Evolutionary conservation across 2,888 invertebrate species (phyloP), one percentile per base, ranked within the genome.

Genomic region (Campopleginae sp.): DNA sequence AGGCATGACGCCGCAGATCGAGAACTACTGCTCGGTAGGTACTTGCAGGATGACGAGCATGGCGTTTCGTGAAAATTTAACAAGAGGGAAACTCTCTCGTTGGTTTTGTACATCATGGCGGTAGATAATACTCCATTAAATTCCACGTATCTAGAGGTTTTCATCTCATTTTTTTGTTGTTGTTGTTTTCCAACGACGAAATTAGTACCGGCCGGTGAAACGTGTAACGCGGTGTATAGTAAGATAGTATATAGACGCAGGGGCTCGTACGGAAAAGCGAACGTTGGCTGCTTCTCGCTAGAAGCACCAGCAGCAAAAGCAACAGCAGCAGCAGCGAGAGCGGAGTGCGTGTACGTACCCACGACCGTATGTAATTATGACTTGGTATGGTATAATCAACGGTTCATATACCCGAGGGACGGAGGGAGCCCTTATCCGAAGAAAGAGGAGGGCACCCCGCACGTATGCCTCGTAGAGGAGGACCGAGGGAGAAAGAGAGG

Each of bases 301-400:
- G 74, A 44, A 74, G 85, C 74, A 70, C 66, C 80, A 77, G 82
- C 82, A 74, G 19, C 82, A 68, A 66, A 76, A 77, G 77, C 80
- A 74, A 82, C 74, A 70, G 63, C 80, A 77, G 82, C 82, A 74
- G 23, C 82, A 70, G 74, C 77, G 74, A 80, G 77, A 74, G 74
- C 33, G 38, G 46, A 77, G 82, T 85, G 86, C 83, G 86, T 80
- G 86, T 83, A 82, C 80, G 80, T 80, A 80, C 86, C 82, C 82
- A 86, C 80, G 86, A 80, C 63, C 76, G 75, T 80, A 80, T 83
- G 82, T 86, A 86, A 86, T 86, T 86, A 86, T 83, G 82, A 80
- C 80, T 83, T 74, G 80, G 80, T 80, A 74, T 82, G 86, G 86
- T 86, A 86, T 86, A 86, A 86, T 86, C 86, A 86, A 86, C 86